These are phyloP conservation scores for Blastomussa wellsi DNA, from an alignment of 92 coral and sea anemone species.

Conservation along the genomic window DNA sequence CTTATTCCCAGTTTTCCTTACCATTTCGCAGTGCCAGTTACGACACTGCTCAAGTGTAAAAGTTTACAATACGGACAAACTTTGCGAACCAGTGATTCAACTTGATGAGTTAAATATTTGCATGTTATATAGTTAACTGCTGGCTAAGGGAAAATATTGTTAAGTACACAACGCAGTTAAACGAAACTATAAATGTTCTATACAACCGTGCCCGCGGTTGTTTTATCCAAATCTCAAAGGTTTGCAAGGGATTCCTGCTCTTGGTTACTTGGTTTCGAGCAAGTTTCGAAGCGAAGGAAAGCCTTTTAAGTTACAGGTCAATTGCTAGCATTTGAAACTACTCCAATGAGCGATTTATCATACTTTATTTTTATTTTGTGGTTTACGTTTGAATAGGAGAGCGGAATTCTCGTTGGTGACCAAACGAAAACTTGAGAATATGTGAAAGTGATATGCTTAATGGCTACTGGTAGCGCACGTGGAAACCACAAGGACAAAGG, in stretches of 20 bases:
- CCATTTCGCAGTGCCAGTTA: background rate
- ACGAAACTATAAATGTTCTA: constrained; percentile 18
- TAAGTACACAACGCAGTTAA: constrained; percentile 42
- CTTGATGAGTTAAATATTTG: constrained; percentile 93
- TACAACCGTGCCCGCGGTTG: constrained; percentile 1
- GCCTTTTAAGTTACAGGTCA: background rate
- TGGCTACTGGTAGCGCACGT: constrained; percentile 20
- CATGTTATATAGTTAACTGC: constrained; percentile 81
- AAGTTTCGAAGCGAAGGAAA: background rate
- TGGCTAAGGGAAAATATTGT: constrained; percentile 44
- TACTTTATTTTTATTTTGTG: constrained; percentile 10
- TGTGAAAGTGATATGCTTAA: constrained; percentile 27
- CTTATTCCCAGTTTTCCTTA: too few species aligned
- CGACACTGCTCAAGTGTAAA: constrained; percentile 36
- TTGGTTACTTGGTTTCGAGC: background rate
- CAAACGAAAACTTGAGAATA: constrained; percentile 20
- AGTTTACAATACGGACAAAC: constrained; percentile 71
- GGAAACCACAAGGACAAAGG: constrained; percentile 28
- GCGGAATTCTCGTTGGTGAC: constrained; percentile 21
- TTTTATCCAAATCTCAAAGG: constrained; percentile 11
- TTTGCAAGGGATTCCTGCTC: background rate
- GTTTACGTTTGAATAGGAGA: constrained; percentile 22
- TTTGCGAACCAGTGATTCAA: constrained; percentile 63
- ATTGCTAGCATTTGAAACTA: background rate
- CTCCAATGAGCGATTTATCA: background rate